phyloP scores from a whole-genome alignment of 2,888 invertebrate species.

The Salticus scenicus region DNA sequence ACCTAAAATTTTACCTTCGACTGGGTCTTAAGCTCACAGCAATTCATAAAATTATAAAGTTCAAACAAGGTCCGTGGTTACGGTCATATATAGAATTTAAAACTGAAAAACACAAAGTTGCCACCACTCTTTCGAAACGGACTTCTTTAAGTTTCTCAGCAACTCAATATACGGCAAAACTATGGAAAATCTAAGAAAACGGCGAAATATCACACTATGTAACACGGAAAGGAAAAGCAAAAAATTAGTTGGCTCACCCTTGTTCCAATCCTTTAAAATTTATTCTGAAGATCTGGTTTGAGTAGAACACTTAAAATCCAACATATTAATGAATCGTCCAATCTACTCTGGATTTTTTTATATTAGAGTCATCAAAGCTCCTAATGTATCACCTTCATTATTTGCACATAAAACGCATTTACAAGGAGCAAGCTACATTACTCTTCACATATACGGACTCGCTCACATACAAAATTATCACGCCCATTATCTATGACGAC shows the following conservation, averaged over 20 bases:
- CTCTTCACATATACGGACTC: constrained; percentile 74
- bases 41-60: constrained; percentile 25
- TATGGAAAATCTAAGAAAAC: constrained; percentile 74
- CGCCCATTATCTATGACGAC: neutral
- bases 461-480: constrained; percentile 68
- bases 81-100: constrained; percentile 67
- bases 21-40: neutral
- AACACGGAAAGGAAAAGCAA: constrained; percentile 13
- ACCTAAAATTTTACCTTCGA: neutral
- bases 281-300: constrained; percentile 21
- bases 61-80: constrained; percentile 48
- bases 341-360: too few relatives aligned
- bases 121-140: constrained; percentile 74
- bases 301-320: constrained; percentile 32
- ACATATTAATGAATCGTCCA: constrained; percentile 71
- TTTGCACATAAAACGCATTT: constrained; percentile 70
- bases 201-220: constrained; percentile 72
- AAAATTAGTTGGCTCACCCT: constrained; percentile 46
- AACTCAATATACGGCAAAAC: constrained; percentile 75
- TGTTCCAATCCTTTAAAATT: constrained; percentile 33
- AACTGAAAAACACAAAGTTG: constrained; percentile 71
- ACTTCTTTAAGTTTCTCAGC: constrained; percentile 75
- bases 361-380: constrained; percentile 73
- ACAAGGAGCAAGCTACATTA: constrained; percentile 70
- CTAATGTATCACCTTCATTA: constrained; percentile 73